Percentiles rank a stretch among this genome's conserved stretches.
Conservation (phyloP, 2,113 vertebrate genomes). For the Sebastes fasciatus region DNA sequence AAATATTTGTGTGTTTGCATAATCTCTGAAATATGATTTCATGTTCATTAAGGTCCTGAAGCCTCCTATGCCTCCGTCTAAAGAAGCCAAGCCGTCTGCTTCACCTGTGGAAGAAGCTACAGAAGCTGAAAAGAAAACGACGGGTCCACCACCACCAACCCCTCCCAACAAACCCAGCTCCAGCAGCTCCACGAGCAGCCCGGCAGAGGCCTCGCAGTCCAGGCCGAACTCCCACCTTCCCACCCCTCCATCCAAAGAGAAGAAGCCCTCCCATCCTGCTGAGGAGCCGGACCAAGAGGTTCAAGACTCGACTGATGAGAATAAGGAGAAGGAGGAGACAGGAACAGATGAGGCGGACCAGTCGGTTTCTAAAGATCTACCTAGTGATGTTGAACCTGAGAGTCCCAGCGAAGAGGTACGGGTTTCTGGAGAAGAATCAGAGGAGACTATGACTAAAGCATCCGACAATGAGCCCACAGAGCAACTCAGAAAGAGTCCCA, state of each 20-base stretch:
- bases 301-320: neutral
- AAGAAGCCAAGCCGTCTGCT: slow-evolving; percentile 63
- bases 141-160: slow-evolving; percentile 36
- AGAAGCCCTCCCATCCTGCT: slow-evolving; percentile 63
- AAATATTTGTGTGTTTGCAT: neutral
- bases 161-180: slow-evolving; percentile 65
- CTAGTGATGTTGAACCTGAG: slow-evolving; percentile 39
- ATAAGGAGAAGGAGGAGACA: slow-evolving; percentile 17
- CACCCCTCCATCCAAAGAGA: slow-evolving; percentile 73
- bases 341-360: slow-evolving; percentile 20
- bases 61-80: slow-evolving; percentile 67
- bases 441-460: slow-evolving; percentile 3
- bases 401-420: neutral
- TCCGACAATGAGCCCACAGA: slow-evolving; percentile 50
- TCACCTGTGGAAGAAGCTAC: slow-evolving; percentile 37
- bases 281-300: slow-evolving; percentile 28
- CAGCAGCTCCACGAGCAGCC: slow-evolving; percentile 15
- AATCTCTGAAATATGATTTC: neutral
- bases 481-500: slow-evolving; percentile 46
- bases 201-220: slow-evolving; percentile 28
- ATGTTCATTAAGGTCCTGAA: slow-evolving; percentile 57
- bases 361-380: neutral
- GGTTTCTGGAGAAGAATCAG: slow-evolving; percentile 54
- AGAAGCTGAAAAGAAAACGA: slow-evolving; percentile 56
- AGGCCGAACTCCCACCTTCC: slow-evolving; percentile 59